These are phyloP conservation scores for Gopherus evgoodei DNA, from an alignment of 2,113 vertebrate genomes.

Conservation along the genomic window DNA sequence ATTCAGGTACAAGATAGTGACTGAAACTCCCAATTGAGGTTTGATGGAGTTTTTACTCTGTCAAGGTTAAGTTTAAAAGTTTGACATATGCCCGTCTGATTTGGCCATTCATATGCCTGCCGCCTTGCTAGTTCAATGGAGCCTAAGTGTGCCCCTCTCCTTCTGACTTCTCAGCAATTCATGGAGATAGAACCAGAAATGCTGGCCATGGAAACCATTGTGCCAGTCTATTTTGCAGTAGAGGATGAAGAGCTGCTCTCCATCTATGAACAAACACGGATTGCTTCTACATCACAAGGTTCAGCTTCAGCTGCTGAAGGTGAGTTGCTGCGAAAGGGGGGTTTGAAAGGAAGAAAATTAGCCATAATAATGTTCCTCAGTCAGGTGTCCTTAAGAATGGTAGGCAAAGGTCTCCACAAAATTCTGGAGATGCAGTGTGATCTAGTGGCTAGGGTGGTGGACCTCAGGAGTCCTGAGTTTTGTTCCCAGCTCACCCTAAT, in stretches of 20 bases:
- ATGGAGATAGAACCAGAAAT: slow-evolving; percentile 99
- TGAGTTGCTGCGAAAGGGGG: slow-evolving; percentile 41
- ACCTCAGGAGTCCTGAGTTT: neutral
- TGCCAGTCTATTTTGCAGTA: slow-evolving; percentile 96
- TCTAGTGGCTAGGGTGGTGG: neutral
- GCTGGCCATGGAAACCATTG: slow-evolving; percentile 94
- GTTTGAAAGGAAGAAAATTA: neutral
- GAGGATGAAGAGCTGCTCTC: slow-evolving; percentile 95
- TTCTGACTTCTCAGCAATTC: slow-evolving; percentile 88
- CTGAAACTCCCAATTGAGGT: neutral
- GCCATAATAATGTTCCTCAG: neutral
- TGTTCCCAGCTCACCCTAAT: neutral
- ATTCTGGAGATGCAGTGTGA: neutral
- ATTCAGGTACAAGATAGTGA: neutral
- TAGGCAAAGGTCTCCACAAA: neutral
- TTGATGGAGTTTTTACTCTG: neutral
- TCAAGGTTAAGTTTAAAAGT: neutral
- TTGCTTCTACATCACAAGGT: slow-evolving; percentile 92
- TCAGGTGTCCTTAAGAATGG: neutral
- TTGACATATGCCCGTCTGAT: neutral
- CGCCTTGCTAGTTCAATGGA: neutral
- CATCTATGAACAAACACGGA: slow-evolving; percentile 94
- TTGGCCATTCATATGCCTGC: neutral
- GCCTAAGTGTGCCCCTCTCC: neutral
- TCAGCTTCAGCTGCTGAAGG: slow-evolving; percentile 95